Base-by-base conservation (phyloP, 2,888 invertebrate species). In the Stenoptilia bipunctidactyla region DNA sequence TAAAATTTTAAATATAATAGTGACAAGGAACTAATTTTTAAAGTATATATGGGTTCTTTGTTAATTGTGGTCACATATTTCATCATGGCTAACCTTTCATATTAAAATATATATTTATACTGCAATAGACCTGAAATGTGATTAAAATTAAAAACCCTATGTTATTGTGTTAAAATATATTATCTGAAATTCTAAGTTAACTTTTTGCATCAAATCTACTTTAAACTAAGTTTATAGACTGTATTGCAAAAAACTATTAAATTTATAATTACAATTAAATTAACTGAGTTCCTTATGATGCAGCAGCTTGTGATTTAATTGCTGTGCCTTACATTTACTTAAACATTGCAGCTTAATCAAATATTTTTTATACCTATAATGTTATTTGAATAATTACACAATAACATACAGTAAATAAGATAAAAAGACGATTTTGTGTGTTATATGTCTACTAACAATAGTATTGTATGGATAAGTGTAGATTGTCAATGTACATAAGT, bases 341-440 rank as follows among this genome's bases (percentile, higher is more conserved):
- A 8, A 20, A 20, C 8, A 30, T n/a, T n/a, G 10, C 30, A 30
- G 30, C 12, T 12, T 12, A 30, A 9, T 12, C 12, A 30, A 30
- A 4, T 30, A n/a, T 30, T 9, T 30, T 30, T 2, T n/a, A 30
- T 30, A 30, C 12, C 30, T 12, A 30, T 30, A 30, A 10, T 30
- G 12, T 30, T 30, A 30, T 8, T 12, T 30, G 30, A 30, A 2
- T 30, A 30, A 20, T 30, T 30, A 25, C 12, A 30, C n/a, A n/a
- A n/a, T 30, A 30, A 30, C 30, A 30, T n/a, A n/a, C 30, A 30
- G n/a, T 30, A 30, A 30, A 2, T 12, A 9, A 30, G 9, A 30
- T 30, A 30, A 30, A 30, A 30, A 30, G 30, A 30, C 30, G 30
- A 30, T 30, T n/a, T 30, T 30, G 12, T 30, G 30, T 30, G 20